A percentile compares a stretch with the other conserved stretches of the same genome.
These are phyloP conservation scores for Leptinotarsa tumamoca DNA, from an alignment of 2,888 invertebrate genomes.

Conservation along the genomic window DNA sequence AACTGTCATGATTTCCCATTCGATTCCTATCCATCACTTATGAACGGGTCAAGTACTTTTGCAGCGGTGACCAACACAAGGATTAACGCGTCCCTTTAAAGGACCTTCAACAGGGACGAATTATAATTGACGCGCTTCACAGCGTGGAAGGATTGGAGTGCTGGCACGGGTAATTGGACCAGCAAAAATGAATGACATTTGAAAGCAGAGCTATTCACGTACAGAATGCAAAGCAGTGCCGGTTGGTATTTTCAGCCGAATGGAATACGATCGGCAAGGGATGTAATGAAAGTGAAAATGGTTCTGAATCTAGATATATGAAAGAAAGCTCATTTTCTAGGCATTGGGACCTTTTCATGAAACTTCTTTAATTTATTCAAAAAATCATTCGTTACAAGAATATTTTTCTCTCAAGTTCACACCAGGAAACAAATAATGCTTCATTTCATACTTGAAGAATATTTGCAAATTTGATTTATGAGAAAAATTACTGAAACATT, in stretches of 20 bases:
- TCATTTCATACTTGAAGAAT: too few relatives aligned
- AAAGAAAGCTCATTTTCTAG: too few relatives aligned
- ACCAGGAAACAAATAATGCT: too few relatives aligned
- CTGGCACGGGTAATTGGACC: slow-evolving; percentile 15
- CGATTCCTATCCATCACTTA: slow-evolving; percentile 14
- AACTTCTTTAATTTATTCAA: too few relatives aligned
- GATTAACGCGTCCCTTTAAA: slow-evolving; percentile 21
- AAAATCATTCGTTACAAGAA: too few relatives aligned
- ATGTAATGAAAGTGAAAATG: too few relatives aligned
- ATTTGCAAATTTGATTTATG: too few relatives aligned
- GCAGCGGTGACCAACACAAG: slow-evolving; percentile 6
- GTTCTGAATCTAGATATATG: too few relatives aligned
- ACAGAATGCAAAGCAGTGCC: not conserved
- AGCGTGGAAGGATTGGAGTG: slow-evolving; percentile 9
- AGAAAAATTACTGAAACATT: too few relatives aligned
- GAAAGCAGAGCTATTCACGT: not conserved
- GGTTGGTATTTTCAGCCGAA: not conserved
- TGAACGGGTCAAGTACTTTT: slow-evolving; percentile 22
- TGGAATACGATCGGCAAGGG: too few relatives aligned
- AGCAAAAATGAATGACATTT: slow-evolving; percentile 16
- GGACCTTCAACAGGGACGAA: slow-evolving; percentile 21
- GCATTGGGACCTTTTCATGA: too few relatives aligned
- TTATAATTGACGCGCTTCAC: slow-evolving; percentile 14
- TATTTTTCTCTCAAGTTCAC: too few relatives aligned
- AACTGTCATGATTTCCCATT: slow-evolving; percentile 9